phyloP scores from a whole-genome alignment of 2,113 vertebrate genomes.

The Probosciger aterrimus region DNA sequence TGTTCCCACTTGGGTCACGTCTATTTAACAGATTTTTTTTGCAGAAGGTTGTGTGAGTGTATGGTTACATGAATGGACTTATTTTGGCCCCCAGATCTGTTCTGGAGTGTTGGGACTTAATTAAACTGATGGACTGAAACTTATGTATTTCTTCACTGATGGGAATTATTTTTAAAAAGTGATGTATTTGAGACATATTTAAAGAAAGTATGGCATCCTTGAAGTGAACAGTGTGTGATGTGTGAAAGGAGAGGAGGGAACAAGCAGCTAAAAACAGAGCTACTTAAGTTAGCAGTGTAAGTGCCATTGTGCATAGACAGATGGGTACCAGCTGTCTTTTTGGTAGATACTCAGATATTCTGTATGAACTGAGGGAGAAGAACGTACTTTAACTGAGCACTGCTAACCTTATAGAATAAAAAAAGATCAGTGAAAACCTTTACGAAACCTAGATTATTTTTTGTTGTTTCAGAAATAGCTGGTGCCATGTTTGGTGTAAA shows the following conservation, averaged over 20 bases:
- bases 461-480: background rate
- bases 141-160: background rate
- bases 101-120: background rate
- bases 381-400: background rate
- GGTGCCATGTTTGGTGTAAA: background rate
- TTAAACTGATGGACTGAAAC: background rate
- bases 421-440: background rate
- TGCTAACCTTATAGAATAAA: background rate
- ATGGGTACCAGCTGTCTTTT: slow-evolving; percentile 35
- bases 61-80: background rate
- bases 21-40: background rate
- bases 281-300: background rate
- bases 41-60: background rate
- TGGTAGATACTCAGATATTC: background rate
- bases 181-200: background rate
- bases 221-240: slow-evolving; percentile 28
- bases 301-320: background rate
- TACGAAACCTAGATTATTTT: background rate
- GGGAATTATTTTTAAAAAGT: background rate
- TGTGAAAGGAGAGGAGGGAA: background rate
- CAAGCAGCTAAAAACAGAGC: slow-evolving; percentile 5
- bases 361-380: background rate
- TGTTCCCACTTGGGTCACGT: background rate
- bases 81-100: background rate
- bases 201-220: background rate